Conservation (phyloP, 2,888 invertebrate genomes). For the Pedicia rivosa region DNA sequence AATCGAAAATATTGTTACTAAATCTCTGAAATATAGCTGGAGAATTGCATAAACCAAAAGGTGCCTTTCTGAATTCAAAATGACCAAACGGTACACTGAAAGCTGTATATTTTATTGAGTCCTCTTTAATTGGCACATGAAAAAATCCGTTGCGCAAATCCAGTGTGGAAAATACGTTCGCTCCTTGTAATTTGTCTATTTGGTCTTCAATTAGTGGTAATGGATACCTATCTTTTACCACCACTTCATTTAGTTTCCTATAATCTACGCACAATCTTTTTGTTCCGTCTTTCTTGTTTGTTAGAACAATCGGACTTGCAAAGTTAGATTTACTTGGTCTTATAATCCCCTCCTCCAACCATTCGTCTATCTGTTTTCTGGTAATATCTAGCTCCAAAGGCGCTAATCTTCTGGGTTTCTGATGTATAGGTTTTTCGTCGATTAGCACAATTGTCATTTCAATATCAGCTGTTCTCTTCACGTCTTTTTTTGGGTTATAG, state of each 20-base stretch:
- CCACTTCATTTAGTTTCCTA: slow-evolving; percentile 19
- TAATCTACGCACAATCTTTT: slow-evolving; percentile 21
- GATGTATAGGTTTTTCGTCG: slow-evolving; percentile 17
- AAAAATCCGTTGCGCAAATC: slow-evolving; percentile 21
- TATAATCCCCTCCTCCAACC: slow-evolving; percentile 18
- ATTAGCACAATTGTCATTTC: slow-evolving; percentile 17
- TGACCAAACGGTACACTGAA: slow-evolving; percentile 7
- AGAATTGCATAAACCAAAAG: neutral
- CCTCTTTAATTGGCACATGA: slow-evolving; percentile 17
- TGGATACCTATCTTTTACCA: slow-evolving; percentile 19
- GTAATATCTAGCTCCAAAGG: slow-evolving; percentile 14
- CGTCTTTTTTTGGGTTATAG: neutral
- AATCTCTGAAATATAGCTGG: neutral
- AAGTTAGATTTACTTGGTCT: slow-evolving; percentile 18
- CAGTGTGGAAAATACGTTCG: slow-evolving; percentile 16
- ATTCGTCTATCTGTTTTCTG: slow-evolving; percentile 15
- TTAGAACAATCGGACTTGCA: slow-evolving; percentile 14
- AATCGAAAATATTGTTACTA: neutral
- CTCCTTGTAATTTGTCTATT: slow-evolving; percentile 16
- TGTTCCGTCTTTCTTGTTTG: slow-evolving; percentile 11
- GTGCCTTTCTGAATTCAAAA: neutral
- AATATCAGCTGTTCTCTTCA: neutral
- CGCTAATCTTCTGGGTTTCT: slow-evolving; percentile 15
- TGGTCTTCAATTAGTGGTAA: slow-evolving; percentile 24
- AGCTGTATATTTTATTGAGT: slow-evolving; percentile 11